Conservation (phyloP, 2,888 invertebrate species). For the Drosophila vallismaia region DNA sequence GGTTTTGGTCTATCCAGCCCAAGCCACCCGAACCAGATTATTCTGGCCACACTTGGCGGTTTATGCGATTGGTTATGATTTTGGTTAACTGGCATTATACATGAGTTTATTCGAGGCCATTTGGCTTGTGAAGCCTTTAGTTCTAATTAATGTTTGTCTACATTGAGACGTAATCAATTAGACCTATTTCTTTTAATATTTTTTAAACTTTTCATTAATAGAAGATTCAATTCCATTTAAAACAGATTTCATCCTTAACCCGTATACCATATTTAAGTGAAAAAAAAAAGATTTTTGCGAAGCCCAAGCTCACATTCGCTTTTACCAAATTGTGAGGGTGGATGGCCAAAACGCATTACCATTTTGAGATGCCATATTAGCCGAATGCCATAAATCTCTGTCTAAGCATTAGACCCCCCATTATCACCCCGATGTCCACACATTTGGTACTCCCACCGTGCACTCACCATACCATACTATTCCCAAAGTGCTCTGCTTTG, state of each 20-base stretch:
- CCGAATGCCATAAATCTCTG: slow-evolving; percentile 71
- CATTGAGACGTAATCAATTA: too few relatives aligned
- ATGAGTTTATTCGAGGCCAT: slow-evolving; percentile 14
- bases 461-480: slow-evolving; percentile 44
- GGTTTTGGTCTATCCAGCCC: slow-evolving; percentile 10
- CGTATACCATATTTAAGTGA: slow-evolving; percentile 18
- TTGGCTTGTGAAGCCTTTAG: not conserved
- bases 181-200: too few relatives aligned
- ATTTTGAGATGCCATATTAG: slow-evolving; percentile 72
- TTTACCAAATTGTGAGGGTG: slow-evolving; percentile 1
- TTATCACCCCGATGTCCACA: not conserved
- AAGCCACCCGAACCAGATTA: slow-evolving; percentile 16
- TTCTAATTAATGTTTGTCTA: not conserved
- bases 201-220: too few relatives aligned
- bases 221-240: not conserved
- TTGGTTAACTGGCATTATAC: slow-evolving; percentile 11
- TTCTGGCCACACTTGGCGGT: slow-evolving; percentile 46
- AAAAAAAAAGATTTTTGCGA: slow-evolving; percentile 11
- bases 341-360: slow-evolving; percentile 55
- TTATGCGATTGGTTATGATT: slow-evolving; percentile 41
- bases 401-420: slow-evolving; percentile 46
- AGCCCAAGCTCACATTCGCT: slow-evolving; percentile 1
- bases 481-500: slow-evolving; percentile 67
- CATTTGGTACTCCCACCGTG: not conserved
- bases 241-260: slow-evolving; percentile 13